These are phyloP conservation scores for Hirtodrosophila alboralis DNA, from an alignment of 2,888 invertebrate genomes.

Conservation along the genomic window DNA sequence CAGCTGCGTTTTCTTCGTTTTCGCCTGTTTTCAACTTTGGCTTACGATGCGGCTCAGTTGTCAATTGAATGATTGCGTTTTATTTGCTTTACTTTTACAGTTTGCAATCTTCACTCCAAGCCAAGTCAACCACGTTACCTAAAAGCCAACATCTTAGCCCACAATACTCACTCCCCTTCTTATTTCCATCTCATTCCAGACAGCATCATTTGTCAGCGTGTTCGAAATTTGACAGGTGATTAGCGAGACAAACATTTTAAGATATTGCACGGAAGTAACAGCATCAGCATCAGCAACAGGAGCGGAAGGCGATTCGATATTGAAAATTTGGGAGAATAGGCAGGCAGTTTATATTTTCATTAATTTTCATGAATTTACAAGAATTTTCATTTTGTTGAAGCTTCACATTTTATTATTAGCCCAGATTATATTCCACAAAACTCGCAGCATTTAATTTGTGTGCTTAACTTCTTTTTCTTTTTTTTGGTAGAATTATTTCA, in stretches of 20 bases:
- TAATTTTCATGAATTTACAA: constrained; percentile 4
- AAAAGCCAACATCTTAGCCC: not conserved
- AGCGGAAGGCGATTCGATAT: not conserved
- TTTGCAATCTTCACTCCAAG: constrained; percentile 39
- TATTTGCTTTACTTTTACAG: constrained; percentile 68
- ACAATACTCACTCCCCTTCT: not conserved
- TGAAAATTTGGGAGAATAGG: not conserved
- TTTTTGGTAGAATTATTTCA: too few relatives aligned
- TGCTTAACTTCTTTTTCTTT: too few relatives aligned
- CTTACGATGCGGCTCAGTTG: constrained; percentile 60
- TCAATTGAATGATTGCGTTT: constrained; percentile 80
- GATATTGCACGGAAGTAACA: constrained; percentile 11
- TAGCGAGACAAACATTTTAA: constrained; percentile 63
- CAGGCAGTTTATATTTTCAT: constrained; percentile 5
- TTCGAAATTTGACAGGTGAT: constrained; percentile 79
- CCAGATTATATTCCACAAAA: too few relatives aligned
- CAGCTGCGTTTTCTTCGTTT: constrained; percentile 39
- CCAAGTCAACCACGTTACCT: not conserved
- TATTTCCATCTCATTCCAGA: too few relatives aligned
- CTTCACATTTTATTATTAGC: too few relatives aligned
- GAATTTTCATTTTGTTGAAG: not conserved
- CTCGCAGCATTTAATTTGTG: too few relatives aligned
- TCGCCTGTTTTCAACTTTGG: constrained; percentile 28
- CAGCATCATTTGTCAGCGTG: constrained; percentile 74
- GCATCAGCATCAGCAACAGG: too few relatives aligned